Evolutionary conservation across 2,888 invertebrate species (phyloP).

Genomic region (Kuschelorhynchus macadamiae): DNA sequence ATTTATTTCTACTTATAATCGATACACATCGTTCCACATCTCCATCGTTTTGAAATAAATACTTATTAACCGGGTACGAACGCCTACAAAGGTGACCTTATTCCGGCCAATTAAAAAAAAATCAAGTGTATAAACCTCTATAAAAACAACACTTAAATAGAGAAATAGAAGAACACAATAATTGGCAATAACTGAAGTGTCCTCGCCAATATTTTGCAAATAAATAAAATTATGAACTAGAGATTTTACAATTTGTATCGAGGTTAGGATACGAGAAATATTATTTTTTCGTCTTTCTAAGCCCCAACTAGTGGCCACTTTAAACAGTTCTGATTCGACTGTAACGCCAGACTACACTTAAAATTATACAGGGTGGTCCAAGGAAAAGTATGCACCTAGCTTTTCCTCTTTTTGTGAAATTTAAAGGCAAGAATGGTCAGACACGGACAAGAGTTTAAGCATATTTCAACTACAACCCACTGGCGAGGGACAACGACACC

Average conservation of each 20-base stretch:
- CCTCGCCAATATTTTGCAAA: slow-evolving; percentile 7
- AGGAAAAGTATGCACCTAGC: too few species aligned
- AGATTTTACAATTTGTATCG: slow-evolving; percentile 11
- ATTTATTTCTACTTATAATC: background rate
- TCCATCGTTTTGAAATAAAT: slow-evolving; percentile 6
- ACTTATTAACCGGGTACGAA: background rate
- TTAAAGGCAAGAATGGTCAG: too few species aligned
- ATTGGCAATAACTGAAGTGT: slow-evolving; percentile 7
- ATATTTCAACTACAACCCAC: too few species aligned
- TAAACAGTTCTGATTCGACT: too few species aligned
- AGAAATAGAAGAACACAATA: slow-evolving; percentile 23
- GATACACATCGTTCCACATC: slow-evolving; percentile 2
- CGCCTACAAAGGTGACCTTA: slow-evolving; percentile 4
- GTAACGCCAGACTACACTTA: too few species aligned
- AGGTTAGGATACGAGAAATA: too few species aligned
- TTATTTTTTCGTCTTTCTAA: too few species aligned
- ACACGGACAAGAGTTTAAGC: too few species aligned
- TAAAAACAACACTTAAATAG: slow-evolving; percentile 35
- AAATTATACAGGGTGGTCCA: too few species aligned
- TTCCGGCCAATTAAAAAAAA: background rate
- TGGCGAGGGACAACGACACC: too few species aligned
- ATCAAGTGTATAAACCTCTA: slow-evolving; percentile 24
- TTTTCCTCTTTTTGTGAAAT: too few species aligned
- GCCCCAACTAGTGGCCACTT: too few species aligned
- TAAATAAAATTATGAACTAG: slow-evolving; percentile 11